phyloP scores from a whole-genome alignment of 2,888 invertebrate species.

The Lucinisca nassula region DNA sequence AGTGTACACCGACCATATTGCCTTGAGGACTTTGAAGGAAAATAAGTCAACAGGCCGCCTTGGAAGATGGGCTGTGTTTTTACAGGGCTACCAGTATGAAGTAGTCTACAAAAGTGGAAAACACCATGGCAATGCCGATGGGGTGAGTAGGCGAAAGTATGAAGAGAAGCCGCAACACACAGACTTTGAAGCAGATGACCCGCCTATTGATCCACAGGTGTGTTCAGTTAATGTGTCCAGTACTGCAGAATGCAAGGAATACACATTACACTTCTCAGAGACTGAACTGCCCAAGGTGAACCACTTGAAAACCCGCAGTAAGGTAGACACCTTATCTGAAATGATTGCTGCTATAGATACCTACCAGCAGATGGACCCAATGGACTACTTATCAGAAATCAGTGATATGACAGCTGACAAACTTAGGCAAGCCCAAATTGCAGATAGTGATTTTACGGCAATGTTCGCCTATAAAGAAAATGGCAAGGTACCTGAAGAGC shows the following conservation, averaged over 20 bases:
- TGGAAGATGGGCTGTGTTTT: conserved; percentile 61
- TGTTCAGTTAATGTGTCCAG: too few relatives aligned
- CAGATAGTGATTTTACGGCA: background rate
- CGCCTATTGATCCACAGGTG: too few relatives aligned
- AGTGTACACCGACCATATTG: conserved; percentile 58
- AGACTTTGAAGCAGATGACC: too few relatives aligned
- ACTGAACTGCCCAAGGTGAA: too few relatives aligned
- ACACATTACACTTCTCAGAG: too few relatives aligned
- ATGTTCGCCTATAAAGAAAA: conserved; percentile 33
- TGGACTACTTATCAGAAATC: conserved; percentile 8
- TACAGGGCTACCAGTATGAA: conserved; percentile 54
- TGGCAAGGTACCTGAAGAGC: conserved; percentile 26
- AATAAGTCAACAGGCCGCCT: conserved; percentile 46
- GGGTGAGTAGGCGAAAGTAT: conserved; percentile 28
- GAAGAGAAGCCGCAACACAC: too few relatives aligned
- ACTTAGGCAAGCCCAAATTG: background rate
- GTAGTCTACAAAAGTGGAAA: conserved; percentile 49
- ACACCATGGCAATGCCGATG: conserved; percentile 47
- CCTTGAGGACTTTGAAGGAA: conserved; percentile 41
- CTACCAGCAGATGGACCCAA: conserved; percentile 3
- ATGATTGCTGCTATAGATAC: background rate
- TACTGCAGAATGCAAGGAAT: too few relatives aligned
- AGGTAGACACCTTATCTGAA: background rate
- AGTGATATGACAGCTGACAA: background rate
- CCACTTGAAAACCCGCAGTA: too few relatives aligned